Evolutionary conservation across 2,888 invertebrate species (phyloP).

Genomic region (Cataglyphis rosenhaueri): DNA sequence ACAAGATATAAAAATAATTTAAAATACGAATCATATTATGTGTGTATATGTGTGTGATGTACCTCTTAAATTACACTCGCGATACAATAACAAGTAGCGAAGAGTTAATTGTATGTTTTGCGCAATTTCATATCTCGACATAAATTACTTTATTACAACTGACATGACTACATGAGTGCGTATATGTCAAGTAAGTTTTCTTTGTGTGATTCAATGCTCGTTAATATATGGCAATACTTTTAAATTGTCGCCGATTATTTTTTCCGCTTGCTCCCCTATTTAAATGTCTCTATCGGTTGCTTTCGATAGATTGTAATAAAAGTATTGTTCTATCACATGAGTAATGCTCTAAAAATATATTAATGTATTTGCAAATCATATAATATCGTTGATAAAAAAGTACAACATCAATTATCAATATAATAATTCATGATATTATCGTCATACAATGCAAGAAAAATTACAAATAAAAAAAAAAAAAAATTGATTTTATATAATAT

Average conservation of each 20-base stretch:
- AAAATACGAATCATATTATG: slow-evolving; percentile 7
- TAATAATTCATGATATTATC: no score
- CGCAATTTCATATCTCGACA: slow-evolving; percentile 52
- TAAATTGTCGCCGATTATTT: slow-evolving; percentile 32
- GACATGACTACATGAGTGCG: slow-evolving; percentile 20
- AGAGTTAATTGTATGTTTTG: slow-evolving; percentile 49
- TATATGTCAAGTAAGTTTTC: slow-evolving; percentile 26
- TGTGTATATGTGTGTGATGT: neutral
- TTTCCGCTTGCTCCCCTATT: slow-evolving; percentile 53
- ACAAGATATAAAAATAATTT: slow-evolving; percentile 31
- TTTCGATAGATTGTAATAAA: slow-evolving; percentile 66
- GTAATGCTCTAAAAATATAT: slow-evolving; percentile 64
- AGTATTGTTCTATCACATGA: slow-evolving; percentile 53
- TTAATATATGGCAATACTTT: slow-evolving; percentile 48
- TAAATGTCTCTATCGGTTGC: slow-evolving; percentile 58
- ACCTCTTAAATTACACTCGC: slow-evolving; percentile 3
- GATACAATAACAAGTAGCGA: neutral
- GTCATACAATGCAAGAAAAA: neutral
- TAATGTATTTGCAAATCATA: slow-evolving; percentile 22
- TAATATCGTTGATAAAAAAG: neutral
- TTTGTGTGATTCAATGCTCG: slow-evolving; percentile 24
- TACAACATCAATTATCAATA: no score
- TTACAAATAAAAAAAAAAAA: neutral
- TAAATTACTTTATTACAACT: slow-evolving; percentile 60
- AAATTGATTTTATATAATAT: neutral